Evolutionary conservation across 2,797 vertebrate genomes (phyloP).

Genomic region (Ispidina picta): DNA sequence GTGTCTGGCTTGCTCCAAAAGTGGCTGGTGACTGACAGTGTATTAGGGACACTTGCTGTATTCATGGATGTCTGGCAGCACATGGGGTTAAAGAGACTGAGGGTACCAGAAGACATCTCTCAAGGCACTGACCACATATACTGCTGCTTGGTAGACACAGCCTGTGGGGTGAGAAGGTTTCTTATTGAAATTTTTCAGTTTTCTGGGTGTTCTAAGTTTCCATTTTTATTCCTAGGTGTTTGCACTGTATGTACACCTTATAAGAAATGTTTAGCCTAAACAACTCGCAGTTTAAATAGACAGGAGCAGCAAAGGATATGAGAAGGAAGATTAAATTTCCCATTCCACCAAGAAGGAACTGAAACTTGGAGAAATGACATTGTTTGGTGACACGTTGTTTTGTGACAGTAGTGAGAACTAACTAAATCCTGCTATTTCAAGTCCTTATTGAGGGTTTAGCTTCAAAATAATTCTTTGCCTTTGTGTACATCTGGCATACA

Average conservation of each 20-base stretch:
- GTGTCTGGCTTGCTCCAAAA: conserved; percentile 22
- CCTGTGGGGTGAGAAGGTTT: background rate
- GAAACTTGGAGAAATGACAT: background rate
- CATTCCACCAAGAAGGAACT: background rate
- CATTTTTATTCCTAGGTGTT: background rate
- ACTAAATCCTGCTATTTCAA: background rate
- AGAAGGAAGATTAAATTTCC: background rate
- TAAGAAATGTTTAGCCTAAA: background rate
- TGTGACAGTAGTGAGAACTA: background rate
- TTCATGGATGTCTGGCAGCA: conserved; percentile 1
- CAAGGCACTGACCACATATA: background rate
- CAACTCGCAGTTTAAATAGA: background rate
- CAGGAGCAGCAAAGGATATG: background rate
- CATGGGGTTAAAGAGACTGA: background rate
- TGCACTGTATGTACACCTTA: background rate
- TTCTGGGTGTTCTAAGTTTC: background rate
- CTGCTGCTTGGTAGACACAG: background rate
- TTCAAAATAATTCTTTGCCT: background rate
- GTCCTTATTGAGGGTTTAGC: background rate
- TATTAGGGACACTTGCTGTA: background rate
- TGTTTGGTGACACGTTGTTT: background rate
- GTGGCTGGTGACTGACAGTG: conserved; percentile 36
- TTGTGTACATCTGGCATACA: background rate
- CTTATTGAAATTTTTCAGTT: background rate
- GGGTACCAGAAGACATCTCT: background rate